Percentiles rank a stretch among this genome's conserved stretches.
Conservation (phyloP, 2,888 invertebrate genomes). For the Drosophila falleni region DNA sequence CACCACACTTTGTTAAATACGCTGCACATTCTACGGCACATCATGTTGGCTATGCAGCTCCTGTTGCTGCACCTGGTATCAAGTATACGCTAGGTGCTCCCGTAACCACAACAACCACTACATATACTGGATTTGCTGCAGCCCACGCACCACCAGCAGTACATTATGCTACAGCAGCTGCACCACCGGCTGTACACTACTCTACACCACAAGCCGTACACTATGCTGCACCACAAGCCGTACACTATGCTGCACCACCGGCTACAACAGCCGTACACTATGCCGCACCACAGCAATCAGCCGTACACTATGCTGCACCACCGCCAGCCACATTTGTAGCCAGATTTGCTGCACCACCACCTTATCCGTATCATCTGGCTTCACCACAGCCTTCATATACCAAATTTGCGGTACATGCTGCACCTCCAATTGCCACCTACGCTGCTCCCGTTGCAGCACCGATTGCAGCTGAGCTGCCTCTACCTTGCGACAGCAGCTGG, state of each 20-base stretch:
- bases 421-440: constrained; percentile 46
- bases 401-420: constrained; percentile 35
- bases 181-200: constrained; percentile 23
- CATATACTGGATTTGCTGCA: constrained; percentile 64
- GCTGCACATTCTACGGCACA: constrained; percentile 25
- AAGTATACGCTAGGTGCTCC: constrained; percentile 66
- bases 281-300: constrained; percentile 29
- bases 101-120: constrained; percentile 71
- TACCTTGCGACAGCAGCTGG: constrained; percentile 57
- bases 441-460: constrained; percentile 35
- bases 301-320: constrained; percentile 17
- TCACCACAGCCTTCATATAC: constrained; percentile 26
- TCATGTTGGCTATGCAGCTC: constrained; percentile 35
- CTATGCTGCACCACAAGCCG: constrained; percentile 20
- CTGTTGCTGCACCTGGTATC: constrained; percentile 49
- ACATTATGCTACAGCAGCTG: constrained; percentile 36
- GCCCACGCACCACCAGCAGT: constrained; percentile 12
- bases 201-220: constrained; percentile 25
- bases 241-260: constrained; percentile 23
- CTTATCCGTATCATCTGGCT: constrained; percentile 18
- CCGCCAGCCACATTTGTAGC: constrained; percentile 23
- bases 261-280: not conserved
- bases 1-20: constrained; percentile 46
- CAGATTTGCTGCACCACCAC: constrained; percentile 22
- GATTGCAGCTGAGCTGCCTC: constrained; percentile 26